Conservation (phyloP, 2,888 invertebrate species). For the Mantis religiosa region DNA sequence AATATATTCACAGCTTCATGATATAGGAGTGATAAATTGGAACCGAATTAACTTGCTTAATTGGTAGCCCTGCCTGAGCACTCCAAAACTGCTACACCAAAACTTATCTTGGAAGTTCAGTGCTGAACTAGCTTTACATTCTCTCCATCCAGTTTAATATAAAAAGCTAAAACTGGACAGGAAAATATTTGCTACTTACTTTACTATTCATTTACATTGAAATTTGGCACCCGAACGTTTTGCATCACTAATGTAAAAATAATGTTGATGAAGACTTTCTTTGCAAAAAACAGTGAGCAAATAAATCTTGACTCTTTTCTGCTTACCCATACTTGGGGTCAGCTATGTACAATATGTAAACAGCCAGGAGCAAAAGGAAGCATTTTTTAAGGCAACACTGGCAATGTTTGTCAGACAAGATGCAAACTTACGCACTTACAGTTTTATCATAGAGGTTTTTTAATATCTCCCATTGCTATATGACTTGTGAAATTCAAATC, state of each 20-base stretch:
- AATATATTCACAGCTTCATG: slow-evolving; percentile 14
- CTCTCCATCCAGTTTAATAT: not conserved
- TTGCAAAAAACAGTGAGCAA: not conserved
- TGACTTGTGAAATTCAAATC: not conserved
- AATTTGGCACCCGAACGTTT: not conserved
- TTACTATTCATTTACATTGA: not conserved
- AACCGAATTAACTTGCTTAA: not conserved
- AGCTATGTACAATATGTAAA: not conserved
- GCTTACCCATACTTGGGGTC: not conserved
- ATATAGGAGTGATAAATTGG: not conserved
- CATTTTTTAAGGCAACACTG: slow-evolving; percentile 28
- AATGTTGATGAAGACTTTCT: not conserved
- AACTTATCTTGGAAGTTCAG: not conserved
- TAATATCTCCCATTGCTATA: not conserved
- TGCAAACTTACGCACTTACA: not conserved
- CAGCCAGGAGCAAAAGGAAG: slow-evolving; percentile 25
- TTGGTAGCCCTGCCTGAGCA: not conserved
- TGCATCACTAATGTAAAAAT: not conserved
- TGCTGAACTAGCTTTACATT: not conserved
- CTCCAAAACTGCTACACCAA: not conserved
- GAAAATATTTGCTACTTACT: not conserved
- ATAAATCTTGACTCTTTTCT: not conserved
- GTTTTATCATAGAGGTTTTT: not conserved
- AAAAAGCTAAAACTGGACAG: not conserved
- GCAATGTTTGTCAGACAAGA: not conserved